Evolutionary conservation across 1,140 invertebrate genomes (phyloP).

Genomic region (Zaprionus inermis): DNA sequence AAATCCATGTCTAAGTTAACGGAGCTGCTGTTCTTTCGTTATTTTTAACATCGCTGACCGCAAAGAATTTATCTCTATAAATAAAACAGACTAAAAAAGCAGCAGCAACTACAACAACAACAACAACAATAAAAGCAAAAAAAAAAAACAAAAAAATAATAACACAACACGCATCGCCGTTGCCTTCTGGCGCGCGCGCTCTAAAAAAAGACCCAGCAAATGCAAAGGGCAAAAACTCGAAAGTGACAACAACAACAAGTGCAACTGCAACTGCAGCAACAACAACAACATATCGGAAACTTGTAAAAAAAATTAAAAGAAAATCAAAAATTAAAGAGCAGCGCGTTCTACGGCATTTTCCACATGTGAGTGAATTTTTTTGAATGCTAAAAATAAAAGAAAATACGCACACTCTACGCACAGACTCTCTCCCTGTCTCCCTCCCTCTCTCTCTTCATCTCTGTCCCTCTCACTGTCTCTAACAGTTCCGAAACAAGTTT

Average conservation of each 20-base stretch:
- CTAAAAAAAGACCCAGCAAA: slow-evolving; percentile 51
- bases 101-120: slow-evolving; percentile 36
- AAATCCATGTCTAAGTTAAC: slow-evolving; percentile 42
- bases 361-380: slow-evolving; percentile 50
- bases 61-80: slow-evolving; percentile 67
- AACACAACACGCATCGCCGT: slow-evolving; percentile 36
- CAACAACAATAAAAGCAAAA: slow-evolving; percentile 46
- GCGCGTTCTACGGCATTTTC: slow-evolving; percentile 52
- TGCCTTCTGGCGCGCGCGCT: slow-evolving; percentile 12
- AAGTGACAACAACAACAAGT: slow-evolving; percentile 57
- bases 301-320: background rate
- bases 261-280: slow-evolving; percentile 30
- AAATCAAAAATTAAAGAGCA: slow-evolving; percentile 20
- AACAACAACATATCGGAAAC: slow-evolving; percentile 36
- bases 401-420: slow-evolving; percentile 4
- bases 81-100: slow-evolving; percentile 57
- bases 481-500: background rate
- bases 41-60: slow-evolving; percentile 77
- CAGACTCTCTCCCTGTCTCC: background rate
- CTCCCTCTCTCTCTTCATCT: background rate
- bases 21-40: slow-evolving; percentile 67
- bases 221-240: slow-evolving; percentile 75
- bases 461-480: background rate
- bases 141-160: slow-evolving; percentile 60
- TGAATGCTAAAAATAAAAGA: slow-evolving; percentile 50